These are phyloP conservation scores for Apolygus lucorum DNA, from an alignment of 1,140 invertebrate genomes.

Conservation along the genomic window DNA sequence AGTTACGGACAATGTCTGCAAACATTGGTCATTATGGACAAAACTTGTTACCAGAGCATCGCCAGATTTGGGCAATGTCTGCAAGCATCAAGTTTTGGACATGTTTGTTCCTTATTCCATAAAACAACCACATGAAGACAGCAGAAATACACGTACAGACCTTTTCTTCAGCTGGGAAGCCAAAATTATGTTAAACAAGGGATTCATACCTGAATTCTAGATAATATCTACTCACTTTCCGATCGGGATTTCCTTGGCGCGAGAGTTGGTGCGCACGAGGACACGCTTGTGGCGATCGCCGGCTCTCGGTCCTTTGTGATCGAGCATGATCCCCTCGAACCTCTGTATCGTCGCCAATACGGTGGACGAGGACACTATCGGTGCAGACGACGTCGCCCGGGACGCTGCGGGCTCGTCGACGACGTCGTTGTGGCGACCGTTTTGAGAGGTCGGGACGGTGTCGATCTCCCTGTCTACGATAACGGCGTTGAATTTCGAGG, in stretches of 20 bases:
- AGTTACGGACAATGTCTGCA: no score
- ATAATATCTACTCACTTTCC: background rate
- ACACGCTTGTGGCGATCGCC: constrained; percentile 9
- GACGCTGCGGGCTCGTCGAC: background rate
- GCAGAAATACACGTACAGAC: no score
- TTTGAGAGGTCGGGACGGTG: background rate
- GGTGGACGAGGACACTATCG: background rate
- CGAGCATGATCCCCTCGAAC: constrained; percentile 19
- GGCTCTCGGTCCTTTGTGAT: background rate
- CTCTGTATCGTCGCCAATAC: constrained; percentile 11
- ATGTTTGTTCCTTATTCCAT: no score
- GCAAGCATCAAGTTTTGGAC: no score
- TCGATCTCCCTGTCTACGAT: constrained; percentile 19
- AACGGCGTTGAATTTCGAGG: constrained; percentile 24
- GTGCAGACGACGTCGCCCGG: background rate
- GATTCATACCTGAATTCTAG: no score
- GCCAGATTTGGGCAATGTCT: no score
- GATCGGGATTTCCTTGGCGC: background rate
- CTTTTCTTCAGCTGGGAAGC: no score
- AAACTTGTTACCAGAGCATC: no score
- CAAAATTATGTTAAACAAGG: no score
- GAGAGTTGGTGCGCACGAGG: constrained; percentile 21
- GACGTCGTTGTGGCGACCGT: background rate
- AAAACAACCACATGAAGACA: no score
- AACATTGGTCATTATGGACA: no score